Percentiles rank a stretch among this genome's conserved stretches.
These are phyloP conservation scores for Apoderus coryli DNA, from an alignment of 2,888 invertebrate genomes.

Conservation along the genomic window DNA sequence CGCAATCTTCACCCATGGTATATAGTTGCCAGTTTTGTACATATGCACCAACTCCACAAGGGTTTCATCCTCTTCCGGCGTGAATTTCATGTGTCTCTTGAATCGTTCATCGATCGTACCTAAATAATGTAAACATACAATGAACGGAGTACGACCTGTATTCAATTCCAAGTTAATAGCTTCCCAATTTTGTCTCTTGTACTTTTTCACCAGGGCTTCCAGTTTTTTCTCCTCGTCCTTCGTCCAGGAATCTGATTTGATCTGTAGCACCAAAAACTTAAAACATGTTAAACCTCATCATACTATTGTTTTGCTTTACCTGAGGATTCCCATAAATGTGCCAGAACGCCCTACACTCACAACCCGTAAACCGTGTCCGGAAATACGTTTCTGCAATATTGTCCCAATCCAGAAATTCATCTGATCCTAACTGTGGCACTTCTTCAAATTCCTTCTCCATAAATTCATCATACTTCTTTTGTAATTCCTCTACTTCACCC, in stretches of 20 bases:
- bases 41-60: slow-evolving; percentile 47
- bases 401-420: slow-evolving; percentile 44
- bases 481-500: slow-evolving; percentile 18
- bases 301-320: no score
- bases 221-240: slow-evolving; percentile 36
- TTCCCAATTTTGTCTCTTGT: slow-evolving; percentile 50
- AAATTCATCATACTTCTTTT: slow-evolving; percentile 20
- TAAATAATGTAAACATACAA: slow-evolving; percentile 52
- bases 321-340: background rate
- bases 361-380: slow-evolving; percentile 10
- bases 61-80: slow-evolving; percentile 49
- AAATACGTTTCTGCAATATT: slow-evolving; percentile 34
- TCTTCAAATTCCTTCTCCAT: slow-evolving; percentile 11
- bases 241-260: slow-evolving; percentile 33
- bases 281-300: no score
- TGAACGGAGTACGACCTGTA: slow-evolving; percentile 48
- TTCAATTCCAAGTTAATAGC: slow-evolving; percentile 41
- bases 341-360: background rate
- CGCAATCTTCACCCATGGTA: slow-evolving; percentile 61
- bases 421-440: slow-evolving; percentile 20
- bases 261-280: no score
- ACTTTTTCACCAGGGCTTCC: slow-evolving; percentile 27
- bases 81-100: slow-evolving; percentile 40
- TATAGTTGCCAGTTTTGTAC: slow-evolving; percentile 46
- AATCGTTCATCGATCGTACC: slow-evolving; percentile 32